Percentiles rank a stretch among this genome's conserved stretches.
Conservation (phyloP, 2,113 vertebrate genomes). For the Neogale vison region DNA sequence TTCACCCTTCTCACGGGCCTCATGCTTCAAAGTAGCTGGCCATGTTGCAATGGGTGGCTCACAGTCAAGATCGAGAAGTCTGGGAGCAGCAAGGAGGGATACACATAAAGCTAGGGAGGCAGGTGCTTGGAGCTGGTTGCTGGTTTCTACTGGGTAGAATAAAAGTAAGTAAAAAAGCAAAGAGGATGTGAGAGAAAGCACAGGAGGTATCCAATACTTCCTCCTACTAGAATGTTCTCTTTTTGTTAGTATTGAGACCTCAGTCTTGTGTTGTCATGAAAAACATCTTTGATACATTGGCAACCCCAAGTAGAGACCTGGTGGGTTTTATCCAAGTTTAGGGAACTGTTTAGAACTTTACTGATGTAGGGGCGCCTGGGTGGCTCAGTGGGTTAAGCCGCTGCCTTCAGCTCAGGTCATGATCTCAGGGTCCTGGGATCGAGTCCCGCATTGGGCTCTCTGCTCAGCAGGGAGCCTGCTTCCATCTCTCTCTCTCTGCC, state of each 20-base stretch:
- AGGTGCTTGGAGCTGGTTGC: background rate
- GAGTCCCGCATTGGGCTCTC: too few relatives aligned
- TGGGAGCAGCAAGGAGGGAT: background rate
- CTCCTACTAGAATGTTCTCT: background rate
- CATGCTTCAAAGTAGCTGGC: background rate
- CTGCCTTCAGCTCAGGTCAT: too few relatives aligned
- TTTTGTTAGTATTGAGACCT: background rate
- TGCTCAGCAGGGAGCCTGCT: too few relatives aligned
- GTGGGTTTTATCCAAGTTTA: background rate
- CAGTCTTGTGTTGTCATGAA: background rate
- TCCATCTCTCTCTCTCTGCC: too few relatives aligned
- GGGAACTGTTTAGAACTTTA: slow-evolving; percentile 1
- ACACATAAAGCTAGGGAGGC: background rate
- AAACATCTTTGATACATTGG: background rate
- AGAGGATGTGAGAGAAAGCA: background rate
- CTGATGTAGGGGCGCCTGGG: too few relatives aligned
- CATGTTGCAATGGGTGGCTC: background rate
- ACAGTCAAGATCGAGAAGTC: background rate
- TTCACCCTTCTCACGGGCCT: background rate
- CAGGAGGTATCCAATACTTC: background rate
- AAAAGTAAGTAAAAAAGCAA: background rate
- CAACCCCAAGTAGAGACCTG: background rate
- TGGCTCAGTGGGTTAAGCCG: too few relatives aligned
- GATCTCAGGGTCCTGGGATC: too few relatives aligned
- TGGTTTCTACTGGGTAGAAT: background rate